Evolutionary conservation across 2,888 invertebrate species (phyloP).

Genomic region (Dione juno): DNA sequence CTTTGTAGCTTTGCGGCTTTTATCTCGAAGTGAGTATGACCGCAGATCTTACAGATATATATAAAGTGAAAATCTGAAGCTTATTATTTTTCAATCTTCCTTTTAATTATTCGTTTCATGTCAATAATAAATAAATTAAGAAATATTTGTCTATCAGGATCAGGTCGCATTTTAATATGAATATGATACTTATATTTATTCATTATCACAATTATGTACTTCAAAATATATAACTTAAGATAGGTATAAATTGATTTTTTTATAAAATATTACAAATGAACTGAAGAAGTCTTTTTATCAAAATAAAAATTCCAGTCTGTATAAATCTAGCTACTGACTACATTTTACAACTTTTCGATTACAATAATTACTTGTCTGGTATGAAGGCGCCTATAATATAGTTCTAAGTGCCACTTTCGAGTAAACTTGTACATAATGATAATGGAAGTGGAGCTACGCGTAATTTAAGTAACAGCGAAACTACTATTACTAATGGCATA

Average conservation of each 20-base stretch:
- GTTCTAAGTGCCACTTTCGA: constrained; percentile 70
- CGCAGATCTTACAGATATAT: not conserved
- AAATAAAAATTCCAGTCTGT: not conserved
- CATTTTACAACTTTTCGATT: constrained; percentile 38
- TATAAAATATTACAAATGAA: too few species aligned
- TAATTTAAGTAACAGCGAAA: constrained; percentile 59
- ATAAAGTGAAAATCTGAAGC: too few species aligned
- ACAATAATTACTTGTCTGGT: constrained; percentile 48
- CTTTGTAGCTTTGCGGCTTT: constrained; percentile 18
- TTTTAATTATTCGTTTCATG: too few species aligned
- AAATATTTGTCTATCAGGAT: not conserved
- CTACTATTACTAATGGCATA: constrained; percentile 49
- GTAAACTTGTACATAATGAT: constrained; percentile 65
- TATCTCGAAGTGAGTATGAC: not conserved
- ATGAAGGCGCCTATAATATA: constrained; percentile 60
- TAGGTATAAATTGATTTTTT: too few species aligned
- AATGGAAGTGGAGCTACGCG: constrained; percentile 55
- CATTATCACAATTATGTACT: too few species aligned
- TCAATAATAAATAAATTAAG: not conserved
- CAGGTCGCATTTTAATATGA: too few species aligned
- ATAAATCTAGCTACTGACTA: constrained; percentile 15
- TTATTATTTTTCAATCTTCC: too few species aligned
- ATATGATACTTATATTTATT: too few species aligned
- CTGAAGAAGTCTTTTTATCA: not conserved
- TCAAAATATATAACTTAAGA: too few species aligned